Conservation (phyloP, 2,888 invertebrate species). For the Xanthia togata region DNA sequence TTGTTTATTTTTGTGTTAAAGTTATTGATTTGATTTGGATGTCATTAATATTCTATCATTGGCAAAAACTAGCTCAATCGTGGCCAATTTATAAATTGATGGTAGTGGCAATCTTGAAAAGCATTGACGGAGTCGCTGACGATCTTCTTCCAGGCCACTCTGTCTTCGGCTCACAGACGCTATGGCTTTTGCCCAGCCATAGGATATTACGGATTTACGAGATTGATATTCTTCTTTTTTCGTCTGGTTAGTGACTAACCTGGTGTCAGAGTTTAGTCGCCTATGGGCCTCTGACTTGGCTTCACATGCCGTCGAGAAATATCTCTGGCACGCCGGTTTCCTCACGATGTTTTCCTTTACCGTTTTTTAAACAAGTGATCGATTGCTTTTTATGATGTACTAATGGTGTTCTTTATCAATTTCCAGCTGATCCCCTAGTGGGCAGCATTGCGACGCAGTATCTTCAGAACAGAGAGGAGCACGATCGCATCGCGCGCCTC, state of each 20-base stretch:
- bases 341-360: too few species aligned
- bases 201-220: not conserved
- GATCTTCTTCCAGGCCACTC: not conserved
- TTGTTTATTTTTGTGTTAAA: not conserved
- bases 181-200: not conserved
- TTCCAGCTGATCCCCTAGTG: slow-evolving; percentile 98
- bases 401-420: slow-evolving; percentile 13
- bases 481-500: slow-evolving; percentile 98
- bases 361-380: too few species aligned
- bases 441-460: slow-evolving; percentile 99
- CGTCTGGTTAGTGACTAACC: too few species aligned
- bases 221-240: too few species aligned
- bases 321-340: too few species aligned
- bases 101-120: not conserved
- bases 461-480: slow-evolving; percentile 98
- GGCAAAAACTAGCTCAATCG: not conserved
- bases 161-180: not conserved
- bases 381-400: not conserved
- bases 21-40: not conserved
- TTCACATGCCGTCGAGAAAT: too few species aligned
- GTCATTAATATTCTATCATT: not conserved
- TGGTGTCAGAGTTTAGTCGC: too few species aligned
- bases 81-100: not conserved
- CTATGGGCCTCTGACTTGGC: too few species aligned
- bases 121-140: not conserved